Base-by-base conservation (phyloP, 2,888 invertebrate species). In the Pelosia muscerda region DNA sequence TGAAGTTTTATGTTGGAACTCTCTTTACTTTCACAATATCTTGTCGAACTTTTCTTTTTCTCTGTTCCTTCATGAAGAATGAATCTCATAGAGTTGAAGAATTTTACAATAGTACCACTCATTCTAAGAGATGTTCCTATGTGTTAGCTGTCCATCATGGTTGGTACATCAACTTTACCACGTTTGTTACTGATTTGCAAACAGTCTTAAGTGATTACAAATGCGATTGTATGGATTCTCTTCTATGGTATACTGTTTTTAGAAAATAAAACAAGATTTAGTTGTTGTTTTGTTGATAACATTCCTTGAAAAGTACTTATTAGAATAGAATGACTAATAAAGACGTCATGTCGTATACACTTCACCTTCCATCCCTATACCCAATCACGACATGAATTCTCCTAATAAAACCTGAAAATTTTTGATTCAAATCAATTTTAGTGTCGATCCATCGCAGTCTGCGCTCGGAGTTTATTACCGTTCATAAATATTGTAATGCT, bases 401-500 rank as follows among this genome's bases (percentile, higher is more conserved):
- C 19, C 8, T 49, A 49, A 49, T 49, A 49, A 49, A n/a, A 49
- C 49, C 49, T 49, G 19, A 49, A n/a, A n/a, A n/a, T 49, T 49
- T 49, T 49, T 4, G n/a, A 49, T n/a, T 49, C 8, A 49, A 49
- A 49, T 49, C 49, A 49, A 49, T 49, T 49, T 49, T n/a, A 42
- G 8, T 49, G 49, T 49, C 26, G 49, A 49, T n/a, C 49, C 49
- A 49, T 49, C 49, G 49, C n/a, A 9, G n/a, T 28, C 55, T 31
- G 19, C 22, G 22, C 49, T 49, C 19, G 22, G 65, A 66, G 71
- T 73, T 70, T 63, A 78, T 72, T 67, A 72, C 62, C 53, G 63
- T 72, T 69, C 58, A 71, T 79, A 65, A 63, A 69, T 70, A 77
- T 82, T 74, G 65, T 71, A 65, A 68, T 38, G 54, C 62, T 69